phyloP scores from a whole-genome alignment of 2,888 invertebrate genomes.

The Arge pagana region DNA sequence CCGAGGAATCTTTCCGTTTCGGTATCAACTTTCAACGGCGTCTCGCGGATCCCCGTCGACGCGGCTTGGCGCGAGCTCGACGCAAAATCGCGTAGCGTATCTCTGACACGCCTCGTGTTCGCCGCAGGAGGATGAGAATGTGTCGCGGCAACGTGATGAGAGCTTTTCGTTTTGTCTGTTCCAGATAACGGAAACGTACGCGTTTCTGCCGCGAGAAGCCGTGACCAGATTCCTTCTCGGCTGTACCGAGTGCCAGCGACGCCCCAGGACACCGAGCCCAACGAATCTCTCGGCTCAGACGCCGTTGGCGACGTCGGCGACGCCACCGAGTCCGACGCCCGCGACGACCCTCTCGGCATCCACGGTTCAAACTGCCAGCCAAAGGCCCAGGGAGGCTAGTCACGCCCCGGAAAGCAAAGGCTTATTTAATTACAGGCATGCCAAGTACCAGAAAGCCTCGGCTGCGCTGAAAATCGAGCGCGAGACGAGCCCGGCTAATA shows the following conservation, averaged over 20 bases:
- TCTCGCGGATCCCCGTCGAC: too few species aligned
- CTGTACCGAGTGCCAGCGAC: slow-evolving; percentile 89
- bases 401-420: slow-evolving; percentile 47
- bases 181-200: slow-evolving; percentile 96
- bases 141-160: too few species aligned
- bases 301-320: slow-evolving; percentile 27
- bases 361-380: slow-evolving; percentile 39
- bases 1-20: too few species aligned
- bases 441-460: slow-evolving; percentile 36
- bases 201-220: slow-evolving; percentile 93
- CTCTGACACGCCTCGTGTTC: too few species aligned
- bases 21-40: too few species aligned
- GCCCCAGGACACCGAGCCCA: slow-evolving; percentile 69
- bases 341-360: slow-evolving; percentile 33
- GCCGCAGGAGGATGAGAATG: too few species aligned
- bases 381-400: slow-evolving; percentile 47
- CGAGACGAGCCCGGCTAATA: slow-evolving; percentile 37
- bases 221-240: slow-evolving; percentile 94
- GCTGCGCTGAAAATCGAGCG: slow-evolving; percentile 44
- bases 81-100: too few species aligned
- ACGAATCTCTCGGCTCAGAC: slow-evolving; percentile 56
- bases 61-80: too few species aligned
- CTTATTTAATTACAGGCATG: slow-evolving; percentile 50
- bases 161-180: slow-evolving; percentile 45
- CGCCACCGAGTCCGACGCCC: slow-evolving; percentile 31